Evolutionary conservation across 2,888 invertebrate genomes (phyloP).

Genomic region (Eumacrocentrus americanus): DNA sequence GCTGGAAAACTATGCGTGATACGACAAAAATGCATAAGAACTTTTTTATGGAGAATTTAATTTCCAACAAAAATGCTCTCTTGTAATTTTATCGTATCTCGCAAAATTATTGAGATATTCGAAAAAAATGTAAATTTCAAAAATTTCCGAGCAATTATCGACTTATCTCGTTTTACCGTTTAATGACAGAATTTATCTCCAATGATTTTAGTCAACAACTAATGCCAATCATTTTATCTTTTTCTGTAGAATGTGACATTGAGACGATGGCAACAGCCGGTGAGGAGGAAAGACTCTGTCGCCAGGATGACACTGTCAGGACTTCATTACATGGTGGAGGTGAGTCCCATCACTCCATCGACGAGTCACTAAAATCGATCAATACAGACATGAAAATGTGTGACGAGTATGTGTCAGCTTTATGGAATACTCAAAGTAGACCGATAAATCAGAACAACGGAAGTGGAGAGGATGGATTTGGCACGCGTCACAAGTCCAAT

Average conservation of each 20-base stretch:
- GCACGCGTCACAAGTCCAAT: background rate
- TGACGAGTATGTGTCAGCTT: background rate
- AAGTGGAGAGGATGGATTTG: background rate
- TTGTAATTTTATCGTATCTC: too few species aligned
- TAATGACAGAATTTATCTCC: too few species aligned
- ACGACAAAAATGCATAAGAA: too few species aligned
- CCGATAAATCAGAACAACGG: background rate
- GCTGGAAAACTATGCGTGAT: too few species aligned
- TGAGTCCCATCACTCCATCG: slow-evolving; percentile 61
- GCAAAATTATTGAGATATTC: too few species aligned
- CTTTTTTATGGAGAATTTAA: too few species aligned
- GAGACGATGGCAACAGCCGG: slow-evolving; percentile 60
- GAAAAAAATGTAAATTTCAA: too few species aligned
- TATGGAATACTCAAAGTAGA: background rate
- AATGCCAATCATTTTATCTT: background rate
- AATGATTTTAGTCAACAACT: too few species aligned
- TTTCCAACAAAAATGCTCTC: too few species aligned
- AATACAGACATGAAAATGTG: background rate
- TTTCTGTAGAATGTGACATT: slow-evolving; percentile 64
- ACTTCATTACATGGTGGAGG: slow-evolving; percentile 78
- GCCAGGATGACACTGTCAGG: slow-evolving; percentile 82
- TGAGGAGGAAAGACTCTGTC: slow-evolving; percentile 78
- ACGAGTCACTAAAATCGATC: background rate
- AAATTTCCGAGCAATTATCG: too few species aligned
- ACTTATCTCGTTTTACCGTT: too few species aligned